These are phyloP conservation scores for Rana temporaria DNA, from an alignment of 2,113 vertebrate genomes.

Conservation along the genomic window DNA sequence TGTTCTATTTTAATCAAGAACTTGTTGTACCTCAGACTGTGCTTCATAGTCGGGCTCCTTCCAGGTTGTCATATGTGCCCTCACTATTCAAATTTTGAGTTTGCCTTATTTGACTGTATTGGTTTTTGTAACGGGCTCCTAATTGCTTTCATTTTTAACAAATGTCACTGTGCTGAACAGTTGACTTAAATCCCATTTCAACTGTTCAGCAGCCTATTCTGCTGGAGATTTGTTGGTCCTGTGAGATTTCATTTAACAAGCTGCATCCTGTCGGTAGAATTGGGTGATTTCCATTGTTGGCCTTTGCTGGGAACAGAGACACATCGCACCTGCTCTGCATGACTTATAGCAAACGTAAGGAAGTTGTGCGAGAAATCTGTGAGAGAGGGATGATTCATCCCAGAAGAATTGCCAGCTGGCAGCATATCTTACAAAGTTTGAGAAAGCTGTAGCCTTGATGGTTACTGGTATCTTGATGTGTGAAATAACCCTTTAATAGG, in stretches of 20 bases:
- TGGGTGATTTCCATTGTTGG: constrained; percentile 85
- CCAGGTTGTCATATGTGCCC: too few species aligned
- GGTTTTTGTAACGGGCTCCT: constrained; percentile 15
- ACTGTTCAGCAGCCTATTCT: constrained; percentile 65
- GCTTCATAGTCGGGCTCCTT: too few species aligned
- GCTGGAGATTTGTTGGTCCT: constrained; percentile 75
- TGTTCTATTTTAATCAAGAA: too few species aligned
- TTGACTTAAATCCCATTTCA: constrained; percentile 64
- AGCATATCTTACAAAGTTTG: constrained; percentile 72
- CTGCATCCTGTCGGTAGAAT: constrained; percentile 88
- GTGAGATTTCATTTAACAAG: constrained; percentile 84
- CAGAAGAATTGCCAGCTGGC: constrained; percentile 81
- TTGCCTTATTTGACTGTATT: too few species aligned
- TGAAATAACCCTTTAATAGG: constrained; percentile 67
- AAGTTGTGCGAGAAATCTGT: constrained; percentile 84
- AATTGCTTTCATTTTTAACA: constrained; percentile 47
- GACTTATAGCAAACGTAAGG: constrained; percentile 85
- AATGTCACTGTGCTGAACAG: constrained; percentile 59
- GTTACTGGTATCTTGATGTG: constrained; percentile 68
- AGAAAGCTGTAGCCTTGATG: constrained; percentile 68
- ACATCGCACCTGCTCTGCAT: constrained; percentile 90
- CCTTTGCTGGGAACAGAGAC: constrained; percentile 84
- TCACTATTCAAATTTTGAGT: too few species aligned
- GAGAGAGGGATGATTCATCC: constrained; percentile 86
- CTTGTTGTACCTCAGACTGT: too few species aligned